Evolutionary conservation across 2,797 vertebrate genomes (phyloP), one percentile per base, ranked within the genome.

Genomic region (Enteromius unitaeniatus): DNA sequence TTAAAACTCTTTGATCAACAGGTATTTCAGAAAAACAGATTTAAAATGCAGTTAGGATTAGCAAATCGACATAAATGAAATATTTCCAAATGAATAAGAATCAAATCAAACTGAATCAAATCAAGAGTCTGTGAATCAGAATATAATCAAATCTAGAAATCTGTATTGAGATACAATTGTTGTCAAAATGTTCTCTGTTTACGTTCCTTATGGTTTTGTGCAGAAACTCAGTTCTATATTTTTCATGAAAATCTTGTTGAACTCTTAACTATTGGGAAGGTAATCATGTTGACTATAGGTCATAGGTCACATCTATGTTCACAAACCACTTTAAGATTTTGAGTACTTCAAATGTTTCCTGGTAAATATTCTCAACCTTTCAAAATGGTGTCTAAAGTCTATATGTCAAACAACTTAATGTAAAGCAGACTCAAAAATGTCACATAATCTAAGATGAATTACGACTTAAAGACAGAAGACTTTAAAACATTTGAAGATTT

Each of bases 401-500:
- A 51, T 73, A 74, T 74, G 47, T 74, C 70, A 74, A 74, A 74
- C 28, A 73, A 51, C 15, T 51, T 31, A 51, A 51, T 21, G 26
- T 21, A 19, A 51, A 51, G 9, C 26, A 51, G 26, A 21, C 10
- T 7, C 17, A 51, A 51, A 73, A 73, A 53, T 5, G 7, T 6
- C 26, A 7, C 26, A 73, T 6, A 13, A 0, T 34, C 47, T 73
- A 9, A 51, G 26, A 8, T 49, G 23, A 73, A 49, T 73, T 49
- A 6, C 45, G 49, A 19, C 7, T 47, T 28, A 28, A 19, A 49
- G 23, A 19, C 69, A 31, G 15, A 34, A 55, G 49, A 51, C 3
- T 75, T 58, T 37, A 62, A 62, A 77, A 62, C 37, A 9, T 6
- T n/a, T 58, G 4, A 40, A 76, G 34, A 40, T 23, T 72, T 26